Percentiles rank a stretch among this genome's conserved stretches.
These are phyloP conservation scores for Panulirus ornatus DNA, from an alignment of 1,140 invertebrate genomes.

Conservation along the genomic window DNA sequence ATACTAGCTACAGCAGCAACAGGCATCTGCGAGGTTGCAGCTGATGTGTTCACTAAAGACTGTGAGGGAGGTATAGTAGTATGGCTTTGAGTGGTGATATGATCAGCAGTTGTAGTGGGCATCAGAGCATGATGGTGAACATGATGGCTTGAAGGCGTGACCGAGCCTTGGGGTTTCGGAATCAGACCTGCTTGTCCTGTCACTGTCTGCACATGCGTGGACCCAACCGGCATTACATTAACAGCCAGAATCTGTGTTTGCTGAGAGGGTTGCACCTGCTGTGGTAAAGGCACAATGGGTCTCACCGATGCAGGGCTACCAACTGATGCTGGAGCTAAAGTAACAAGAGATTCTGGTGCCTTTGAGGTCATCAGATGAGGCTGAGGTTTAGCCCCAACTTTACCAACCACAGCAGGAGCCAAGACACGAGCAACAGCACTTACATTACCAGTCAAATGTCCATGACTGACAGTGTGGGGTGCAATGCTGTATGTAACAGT, in stretches of 20 bases:
- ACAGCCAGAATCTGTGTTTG: slow-evolving; percentile 66
- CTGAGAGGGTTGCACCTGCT: slow-evolving; percentile 40
- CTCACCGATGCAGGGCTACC: slow-evolving; percentile 68
- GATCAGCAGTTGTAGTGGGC: slow-evolving; percentile 18
- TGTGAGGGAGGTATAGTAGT: neutral
- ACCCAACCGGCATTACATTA: slow-evolving; percentile 60
- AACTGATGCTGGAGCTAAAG: slow-evolving; percentile 74
- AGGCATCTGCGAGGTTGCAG: slow-evolving; percentile 8
- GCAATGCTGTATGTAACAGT: slow-evolving; percentile 45
- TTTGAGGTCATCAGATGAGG: slow-evolving; percentile 68
- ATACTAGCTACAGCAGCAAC: neutral
- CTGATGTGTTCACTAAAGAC: slow-evolving; percentile 13
- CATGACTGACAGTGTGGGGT: slow-evolving; percentile 39
- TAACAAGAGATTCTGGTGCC: slow-evolving; percentile 74
- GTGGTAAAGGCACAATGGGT: slow-evolving; percentile 59
- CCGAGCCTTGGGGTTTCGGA: slow-evolving; percentile 12
- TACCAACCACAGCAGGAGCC: slow-evolving; percentile 51
- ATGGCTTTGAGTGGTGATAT: neutral
- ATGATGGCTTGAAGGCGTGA: neutral
- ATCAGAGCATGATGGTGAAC: slow-evolving; percentile 12
- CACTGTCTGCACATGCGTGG: slow-evolving; percentile 47
- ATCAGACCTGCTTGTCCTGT: slow-evolving; percentile 36
- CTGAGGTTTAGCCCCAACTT: slow-evolving; percentile 65
- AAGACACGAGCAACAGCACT: slow-evolving; percentile 55
- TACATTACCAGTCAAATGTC: slow-evolving; percentile 52